These are phyloP conservation scores for Stercorarius parasiticus DNA, from an alignment of 2,113 vertebrate genomes.

Conservation along the genomic window DNA sequence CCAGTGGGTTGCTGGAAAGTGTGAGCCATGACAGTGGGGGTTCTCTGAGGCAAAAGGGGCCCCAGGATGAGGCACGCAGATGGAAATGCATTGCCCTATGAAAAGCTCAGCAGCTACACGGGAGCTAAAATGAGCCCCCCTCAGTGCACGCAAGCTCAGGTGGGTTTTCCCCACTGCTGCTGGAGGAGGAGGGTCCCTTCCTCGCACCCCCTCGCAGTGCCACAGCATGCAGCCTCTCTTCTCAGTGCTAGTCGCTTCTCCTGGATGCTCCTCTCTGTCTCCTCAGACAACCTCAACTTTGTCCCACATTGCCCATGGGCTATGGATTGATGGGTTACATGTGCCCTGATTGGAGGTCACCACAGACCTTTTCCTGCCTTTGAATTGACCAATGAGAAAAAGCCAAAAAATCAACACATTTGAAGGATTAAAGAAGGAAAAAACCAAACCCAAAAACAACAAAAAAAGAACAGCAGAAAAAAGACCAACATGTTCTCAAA, in stretches of 20 bases:
- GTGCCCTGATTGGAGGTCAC: background rate
- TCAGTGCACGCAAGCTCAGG: fast-evolving
- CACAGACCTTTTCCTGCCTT: background rate
- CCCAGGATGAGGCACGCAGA: background rate
- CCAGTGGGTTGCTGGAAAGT: constrained; percentile 61
- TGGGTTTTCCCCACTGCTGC: background rate
- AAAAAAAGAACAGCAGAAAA: background rate
- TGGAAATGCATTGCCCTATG: background rate
- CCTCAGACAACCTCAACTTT: background rate
- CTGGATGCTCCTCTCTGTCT: background rate
- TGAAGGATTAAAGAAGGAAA: background rate
- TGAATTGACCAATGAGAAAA: background rate
- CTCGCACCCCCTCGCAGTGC: background rate
- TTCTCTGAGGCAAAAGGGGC: background rate
- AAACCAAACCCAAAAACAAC: background rate
- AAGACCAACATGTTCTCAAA: constrained; percentile 5
- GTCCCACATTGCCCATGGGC: background rate
- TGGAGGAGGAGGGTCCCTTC: background rate
- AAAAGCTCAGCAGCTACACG: background rate
- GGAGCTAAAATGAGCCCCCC: background rate
- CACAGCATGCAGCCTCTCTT: background rate
- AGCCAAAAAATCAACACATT: background rate
- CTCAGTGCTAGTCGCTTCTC: background rate
- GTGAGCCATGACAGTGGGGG: constrained; percentile 3
- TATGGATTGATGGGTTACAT: background rate